Evolutionary conservation across 2,797 vertebrate species (phyloP).

Genomic region (Melanitta fusca): DNA sequence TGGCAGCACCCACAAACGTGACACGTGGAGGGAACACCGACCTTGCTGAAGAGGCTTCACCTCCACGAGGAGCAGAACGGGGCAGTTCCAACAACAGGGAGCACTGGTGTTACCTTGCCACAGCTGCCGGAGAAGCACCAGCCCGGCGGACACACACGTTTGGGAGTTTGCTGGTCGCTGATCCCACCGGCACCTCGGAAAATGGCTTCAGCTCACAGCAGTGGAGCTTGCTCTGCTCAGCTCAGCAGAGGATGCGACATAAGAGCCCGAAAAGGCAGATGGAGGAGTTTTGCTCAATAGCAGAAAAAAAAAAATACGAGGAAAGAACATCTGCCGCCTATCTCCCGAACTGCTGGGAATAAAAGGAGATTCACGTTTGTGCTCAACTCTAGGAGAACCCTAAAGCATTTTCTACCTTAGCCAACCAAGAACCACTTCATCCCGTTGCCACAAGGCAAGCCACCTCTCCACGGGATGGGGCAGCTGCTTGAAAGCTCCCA

Average conservation of each 20-base stretch:
- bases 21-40: neutral
- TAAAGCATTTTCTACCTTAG: neutral
- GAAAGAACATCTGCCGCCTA: neutral
- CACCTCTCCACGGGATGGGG: neutral
- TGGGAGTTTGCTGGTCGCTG: neutral
- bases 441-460: neutral
- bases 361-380: neutral
- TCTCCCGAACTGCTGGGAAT: neutral
- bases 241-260: neutral
- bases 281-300: neutral
- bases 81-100: neutral
- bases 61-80: neutral
- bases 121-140: neutral
- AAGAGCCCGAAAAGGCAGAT: neutral
- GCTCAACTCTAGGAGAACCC: neutral
- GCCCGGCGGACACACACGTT: neutral
- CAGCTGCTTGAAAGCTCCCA: slow-evolving; percentile 32
- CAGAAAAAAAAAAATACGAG: neutral
- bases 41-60: neutral
- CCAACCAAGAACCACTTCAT: neutral
- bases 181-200: neutral
- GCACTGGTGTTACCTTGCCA: neutral
- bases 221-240: neutral
- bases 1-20: neutral
- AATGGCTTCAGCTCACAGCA: neutral